These are phyloP conservation scores for Lampris megalopsis DNA, from an alignment of 2,113 vertebrate species.

Conservation along the genomic window DNA sequence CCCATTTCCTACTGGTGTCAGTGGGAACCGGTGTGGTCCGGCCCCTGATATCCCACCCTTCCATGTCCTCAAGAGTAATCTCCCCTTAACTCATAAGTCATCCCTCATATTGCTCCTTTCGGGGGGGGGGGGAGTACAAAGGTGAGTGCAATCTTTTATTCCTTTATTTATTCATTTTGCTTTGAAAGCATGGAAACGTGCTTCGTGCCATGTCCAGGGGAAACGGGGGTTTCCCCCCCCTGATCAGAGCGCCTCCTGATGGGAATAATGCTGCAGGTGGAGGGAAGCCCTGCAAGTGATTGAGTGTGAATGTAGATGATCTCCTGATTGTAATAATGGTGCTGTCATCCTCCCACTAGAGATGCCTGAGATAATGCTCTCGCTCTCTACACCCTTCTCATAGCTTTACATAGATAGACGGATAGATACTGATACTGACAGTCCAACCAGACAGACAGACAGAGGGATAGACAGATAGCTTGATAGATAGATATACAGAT, in stretches of 20 bases:
- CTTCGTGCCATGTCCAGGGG: not conserved
- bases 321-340: slow-evolving; percentile 54
- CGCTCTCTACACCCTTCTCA: slow-evolving; percentile 37
- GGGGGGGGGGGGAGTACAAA: slow-evolving; percentile 30
- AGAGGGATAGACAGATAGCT: not conserved
- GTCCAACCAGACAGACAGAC: not conserved
- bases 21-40: slow-evolving; percentile 13
- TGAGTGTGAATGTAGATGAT: slow-evolving; percentile 51
- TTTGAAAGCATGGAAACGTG: not conserved
- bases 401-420: slow-evolving; percentile 17
- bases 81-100: slow-evolving; percentile 50
- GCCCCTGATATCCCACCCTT: slow-evolving; percentile 44
- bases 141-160: slow-evolving; percentile 45
- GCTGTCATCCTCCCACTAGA: slow-evolving; percentile 37
- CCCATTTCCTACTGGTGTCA: slow-evolving; percentile 42
- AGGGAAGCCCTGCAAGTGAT: slow-evolving; percentile 32
- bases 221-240: slow-evolving; percentile 53
- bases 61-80: slow-evolving; percentile 46
- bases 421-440: not conserved
- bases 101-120: slow-evolving; percentile 45
- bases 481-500: not conserved
- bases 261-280: slow-evolving; percentile 26
- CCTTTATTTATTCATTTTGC: not conserved
- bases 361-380: slow-evolving; percentile 45
- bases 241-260: slow-evolving; percentile 45